These are phyloP conservation scores for Pyrgilauda ruficollis DNA, from an alignment of 2,113 vertebrate genomes.

Conservation along the genomic window DNA sequence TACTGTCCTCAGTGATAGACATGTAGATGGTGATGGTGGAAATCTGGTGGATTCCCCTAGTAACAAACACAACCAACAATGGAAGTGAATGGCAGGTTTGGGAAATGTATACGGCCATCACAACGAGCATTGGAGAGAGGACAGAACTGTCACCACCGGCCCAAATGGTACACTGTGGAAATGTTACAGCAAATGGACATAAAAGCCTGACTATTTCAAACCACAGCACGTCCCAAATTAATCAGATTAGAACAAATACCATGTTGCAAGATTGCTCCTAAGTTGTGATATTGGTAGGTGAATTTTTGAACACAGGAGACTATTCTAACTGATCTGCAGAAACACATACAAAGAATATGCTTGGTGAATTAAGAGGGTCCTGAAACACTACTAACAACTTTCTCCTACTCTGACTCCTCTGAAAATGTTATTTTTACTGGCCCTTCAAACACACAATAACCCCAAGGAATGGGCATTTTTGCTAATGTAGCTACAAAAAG, in stretches of 20 bases:
- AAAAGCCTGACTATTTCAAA: neutral
- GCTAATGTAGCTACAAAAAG: neutral
- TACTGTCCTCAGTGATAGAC: neutral
- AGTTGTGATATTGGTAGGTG: neutral
- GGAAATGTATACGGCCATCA: neutral
- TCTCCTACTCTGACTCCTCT: neutral
- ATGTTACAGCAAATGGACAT: neutral
- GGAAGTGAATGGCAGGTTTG: neutral
- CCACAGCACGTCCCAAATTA: neutral
- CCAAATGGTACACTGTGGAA: neutral
- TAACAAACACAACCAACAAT: neutral
- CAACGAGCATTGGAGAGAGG: neutral
- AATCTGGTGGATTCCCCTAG: neutral
- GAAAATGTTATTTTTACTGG: neutral
- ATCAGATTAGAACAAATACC: neutral
- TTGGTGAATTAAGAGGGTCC: neutral
- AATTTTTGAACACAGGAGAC: neutral
- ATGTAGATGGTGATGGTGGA: neutral
- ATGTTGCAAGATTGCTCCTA: neutral
- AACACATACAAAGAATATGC: neutral
- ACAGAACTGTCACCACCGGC: neutral
- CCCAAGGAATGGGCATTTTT: neutral
- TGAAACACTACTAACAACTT: neutral
- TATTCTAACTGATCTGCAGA: neutral
- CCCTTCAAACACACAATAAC: neutral